phyloP scores from a whole-genome alignment of 2,888 invertebrate species.

The Brachyopa scutellaris region DNA sequence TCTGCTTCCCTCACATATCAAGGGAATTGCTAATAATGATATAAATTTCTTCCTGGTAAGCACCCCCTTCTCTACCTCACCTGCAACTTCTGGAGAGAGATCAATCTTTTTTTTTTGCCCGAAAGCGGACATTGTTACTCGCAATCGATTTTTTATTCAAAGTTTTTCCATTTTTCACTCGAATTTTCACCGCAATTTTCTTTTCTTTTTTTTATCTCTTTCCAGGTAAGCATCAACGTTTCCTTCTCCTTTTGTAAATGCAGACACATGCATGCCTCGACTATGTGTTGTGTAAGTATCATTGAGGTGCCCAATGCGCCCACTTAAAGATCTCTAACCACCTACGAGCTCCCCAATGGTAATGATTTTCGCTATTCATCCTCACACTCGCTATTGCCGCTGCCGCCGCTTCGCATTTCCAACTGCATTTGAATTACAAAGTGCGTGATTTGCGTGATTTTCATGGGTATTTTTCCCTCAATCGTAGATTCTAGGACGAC shows the following conservation, averaged over 20 bases:
- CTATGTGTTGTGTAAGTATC: constrained; percentile 55
- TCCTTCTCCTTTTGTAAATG: constrained; percentile 30
- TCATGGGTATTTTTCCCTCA: constrained; percentile 65
- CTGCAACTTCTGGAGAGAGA: no score
- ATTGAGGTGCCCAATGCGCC: constrained; percentile 57
- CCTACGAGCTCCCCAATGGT: constrained; percentile 55
- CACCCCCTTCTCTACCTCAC: no score
- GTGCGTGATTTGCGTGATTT: constrained; percentile 72
- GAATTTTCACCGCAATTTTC: constrained; percentile 55
- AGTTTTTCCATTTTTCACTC: constrained; percentile 65
- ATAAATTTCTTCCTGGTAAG: no score
- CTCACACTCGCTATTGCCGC: no score
- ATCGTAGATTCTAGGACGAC: constrained; percentile 60
- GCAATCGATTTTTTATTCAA: constrained; percentile 61
- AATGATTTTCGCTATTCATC: constrained; percentile 12
- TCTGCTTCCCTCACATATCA: no score
- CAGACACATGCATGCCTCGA: neutral
- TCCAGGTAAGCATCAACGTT: constrained; percentile 63
- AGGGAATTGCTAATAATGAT: no score
- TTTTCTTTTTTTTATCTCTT: constrained; percentile 25
- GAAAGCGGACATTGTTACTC: constrained; percentile 53
- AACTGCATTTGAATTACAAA: constrained; percentile 70
- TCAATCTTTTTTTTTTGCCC: constrained; percentile 32
- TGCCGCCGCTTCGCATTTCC: no score
- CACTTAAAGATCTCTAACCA: constrained; percentile 60